Evolutionary conservation across 1,140 invertebrate genomes (phyloP).

Genomic region (Tetramorium simillimum): DNA sequence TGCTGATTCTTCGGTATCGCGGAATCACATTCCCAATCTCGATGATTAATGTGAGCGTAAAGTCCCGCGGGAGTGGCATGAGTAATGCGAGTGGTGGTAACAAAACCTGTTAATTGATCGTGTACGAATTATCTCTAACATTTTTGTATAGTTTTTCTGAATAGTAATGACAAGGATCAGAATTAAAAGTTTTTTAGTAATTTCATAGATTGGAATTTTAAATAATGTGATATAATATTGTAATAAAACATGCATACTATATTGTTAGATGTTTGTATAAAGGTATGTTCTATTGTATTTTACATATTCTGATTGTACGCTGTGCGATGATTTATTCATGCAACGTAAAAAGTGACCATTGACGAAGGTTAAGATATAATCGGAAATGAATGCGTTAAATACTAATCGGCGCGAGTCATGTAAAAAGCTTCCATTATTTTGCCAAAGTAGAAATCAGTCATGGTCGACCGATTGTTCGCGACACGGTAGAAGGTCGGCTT

Average conservation of each 20-base stretch:
- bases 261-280: neutral
- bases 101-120: slow-evolving; percentile 84
- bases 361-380: neutral
- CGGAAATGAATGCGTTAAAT: neutral
- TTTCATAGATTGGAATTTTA: neutral
- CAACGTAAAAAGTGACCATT: neutral
- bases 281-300: neutral
- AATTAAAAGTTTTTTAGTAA: neutral
- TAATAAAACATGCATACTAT: neutral
- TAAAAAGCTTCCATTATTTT: slow-evolving; percentile 43
- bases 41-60: slow-evolving; percentile 89
- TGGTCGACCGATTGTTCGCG: slow-evolving; percentile 55
- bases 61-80: slow-evolving; percentile 92
- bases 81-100: slow-evolving; percentile 92
- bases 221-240: neutral
- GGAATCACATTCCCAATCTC: slow-evolving; percentile 90
- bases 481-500: slow-evolving; percentile 77
- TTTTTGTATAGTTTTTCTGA: neutral
- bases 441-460: slow-evolving; percentile 60
- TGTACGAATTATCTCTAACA: neutral
- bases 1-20: slow-evolving; percentile 82
- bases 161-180: neutral
- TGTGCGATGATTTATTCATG: neutral
- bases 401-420: neutral
- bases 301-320: neutral